phyloP scores from a whole-genome alignment of 2,888 invertebrate genomes.

The Pristionchus fissidentatus region DNA sequence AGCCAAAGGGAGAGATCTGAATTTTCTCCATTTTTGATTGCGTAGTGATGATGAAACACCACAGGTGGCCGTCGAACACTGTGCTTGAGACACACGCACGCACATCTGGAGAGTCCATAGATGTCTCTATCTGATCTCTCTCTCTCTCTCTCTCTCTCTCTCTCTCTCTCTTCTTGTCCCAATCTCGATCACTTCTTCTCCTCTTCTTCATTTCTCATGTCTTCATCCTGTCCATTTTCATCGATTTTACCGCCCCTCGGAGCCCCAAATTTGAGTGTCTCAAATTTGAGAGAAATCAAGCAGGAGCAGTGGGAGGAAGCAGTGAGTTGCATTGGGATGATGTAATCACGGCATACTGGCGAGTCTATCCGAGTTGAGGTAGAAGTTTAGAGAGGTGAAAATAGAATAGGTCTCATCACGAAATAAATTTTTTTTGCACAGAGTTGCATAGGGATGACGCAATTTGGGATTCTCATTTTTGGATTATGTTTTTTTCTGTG shows the following conservation, averaged over 20 bases:
- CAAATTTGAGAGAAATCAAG: conserved; percentile 7
- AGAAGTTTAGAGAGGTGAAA: too few relatives aligned
- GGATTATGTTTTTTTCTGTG: too few relatives aligned
- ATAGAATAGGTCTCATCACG: too few relatives aligned
- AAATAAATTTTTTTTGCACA: too few relatives aligned
- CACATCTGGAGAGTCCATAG: conserved; percentile 39
- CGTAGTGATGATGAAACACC: background rate
- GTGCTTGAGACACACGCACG: background rate
- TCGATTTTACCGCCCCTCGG: background rate
- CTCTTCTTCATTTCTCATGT: background rate
- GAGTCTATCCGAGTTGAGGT: too few relatives aligned
- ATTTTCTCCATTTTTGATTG: background rate
- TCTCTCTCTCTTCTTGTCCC: background rate
- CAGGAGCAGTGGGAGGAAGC: conserved; percentile 23
- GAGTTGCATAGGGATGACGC: too few relatives aligned
- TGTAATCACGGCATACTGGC: too few relatives aligned
- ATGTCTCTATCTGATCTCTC: too few relatives aligned
- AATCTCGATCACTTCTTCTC: background rate
- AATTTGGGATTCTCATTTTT: too few relatives aligned
- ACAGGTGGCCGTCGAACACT: background rate
- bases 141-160: too few relatives aligned
- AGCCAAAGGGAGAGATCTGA: background rate
- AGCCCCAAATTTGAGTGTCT: too few relatives aligned
- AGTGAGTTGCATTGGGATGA: too few relatives aligned
- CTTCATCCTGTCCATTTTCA: background rate